These are phyloP conservation scores for Agrochola litura DNA, from an alignment of 2,888 invertebrate species.

Conservation along the genomic window DNA sequence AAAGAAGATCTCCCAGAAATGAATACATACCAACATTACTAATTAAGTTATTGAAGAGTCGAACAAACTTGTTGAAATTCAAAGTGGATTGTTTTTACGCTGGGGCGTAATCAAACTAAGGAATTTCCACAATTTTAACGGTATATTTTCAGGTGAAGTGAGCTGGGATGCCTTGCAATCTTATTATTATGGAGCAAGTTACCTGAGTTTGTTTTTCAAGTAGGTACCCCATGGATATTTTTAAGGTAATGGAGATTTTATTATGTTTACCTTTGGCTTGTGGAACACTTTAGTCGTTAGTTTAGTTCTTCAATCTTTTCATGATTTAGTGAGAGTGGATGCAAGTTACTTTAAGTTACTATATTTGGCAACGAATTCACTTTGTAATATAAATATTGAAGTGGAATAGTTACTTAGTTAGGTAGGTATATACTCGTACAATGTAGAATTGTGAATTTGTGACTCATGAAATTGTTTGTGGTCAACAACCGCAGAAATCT, in stretches of 20 bases:
- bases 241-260: conserved; percentile 57
- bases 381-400: conserved; percentile 28
- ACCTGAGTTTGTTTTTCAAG: conserved; percentile 67
- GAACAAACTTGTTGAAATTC: conserved; percentile 76
- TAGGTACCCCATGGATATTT: conserved; percentile 60
- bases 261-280: conserved; percentile 49
- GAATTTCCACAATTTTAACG: conserved; percentile 68
- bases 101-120: conserved; percentile 80
- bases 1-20: conserved; percentile 50
- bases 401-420: background rate
- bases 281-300: conserved; percentile 56
- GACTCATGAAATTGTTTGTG: conserved; percentile 37
- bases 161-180: conserved; percentile 64
- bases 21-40: conserved; percentile 77
- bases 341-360: background rate
- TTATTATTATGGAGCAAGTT: conserved; percentile 71
- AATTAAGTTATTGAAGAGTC: conserved; percentile 82
- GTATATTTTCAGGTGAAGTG: conserved; percentile 75
- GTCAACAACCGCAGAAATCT: conserved; percentile 34
- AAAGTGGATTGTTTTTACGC: conserved; percentile 84
- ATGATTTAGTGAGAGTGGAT: conserved; percentile 39
- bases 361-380: conserved; percentile 23
- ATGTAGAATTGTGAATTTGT: background rate
- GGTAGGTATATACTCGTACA: background rate
- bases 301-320: conserved; percentile 63